Base-by-base conservation (phyloP, 2,797 vertebrate species). In the Pempheris klunzingeri region DNA sequence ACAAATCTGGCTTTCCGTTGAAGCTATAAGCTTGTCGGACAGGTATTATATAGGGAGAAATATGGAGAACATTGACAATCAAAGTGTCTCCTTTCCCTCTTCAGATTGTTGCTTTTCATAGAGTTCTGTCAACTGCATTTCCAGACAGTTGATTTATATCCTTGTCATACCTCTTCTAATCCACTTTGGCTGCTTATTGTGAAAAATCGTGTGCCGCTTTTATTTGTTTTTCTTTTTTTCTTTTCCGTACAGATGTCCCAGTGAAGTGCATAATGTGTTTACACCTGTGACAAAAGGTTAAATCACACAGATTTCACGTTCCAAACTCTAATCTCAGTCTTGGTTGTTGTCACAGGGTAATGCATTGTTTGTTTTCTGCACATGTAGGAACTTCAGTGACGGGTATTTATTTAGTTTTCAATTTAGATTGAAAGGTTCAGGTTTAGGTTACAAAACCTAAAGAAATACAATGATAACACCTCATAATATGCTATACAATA, bases 11-110 rank as follows among this genome's bases (percentile, higher is more conserved):
- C 22, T 57, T 72, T 49, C 43, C 3, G 3, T 61, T 15, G 11
- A 54, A 20, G 39, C 58, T 44, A 38, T 62, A 32, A 67, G 44
- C 49, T 66, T 47, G 39, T 53, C 57, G 52, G 83, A 71, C 65
- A 74, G 69, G 63, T 73, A 44, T 61, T 62, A 61, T 76, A 71
- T 50, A 39, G 63, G 26, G 58, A 61, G 36, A 53, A 70, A 73
- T 77, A 38, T 54, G 38, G 28, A 53, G 20, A 70, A 59, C 77
- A 66, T 14, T 67, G 83, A 77, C 80, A 80, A 63, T 44, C 67
- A 74, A 64, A 75, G 69, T 55, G 30, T 61, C 30, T 59, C 39
- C 20, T 53, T 53, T 60, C 44, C 28, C 24, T 57, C 50, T 38
- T 49, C 54, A 65, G 66, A 32, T 6, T 26, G 18, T 57, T 20